Conservation (phyloP, 2,113 vertebrate genomes). For the Podilymbus podiceps region DNA sequence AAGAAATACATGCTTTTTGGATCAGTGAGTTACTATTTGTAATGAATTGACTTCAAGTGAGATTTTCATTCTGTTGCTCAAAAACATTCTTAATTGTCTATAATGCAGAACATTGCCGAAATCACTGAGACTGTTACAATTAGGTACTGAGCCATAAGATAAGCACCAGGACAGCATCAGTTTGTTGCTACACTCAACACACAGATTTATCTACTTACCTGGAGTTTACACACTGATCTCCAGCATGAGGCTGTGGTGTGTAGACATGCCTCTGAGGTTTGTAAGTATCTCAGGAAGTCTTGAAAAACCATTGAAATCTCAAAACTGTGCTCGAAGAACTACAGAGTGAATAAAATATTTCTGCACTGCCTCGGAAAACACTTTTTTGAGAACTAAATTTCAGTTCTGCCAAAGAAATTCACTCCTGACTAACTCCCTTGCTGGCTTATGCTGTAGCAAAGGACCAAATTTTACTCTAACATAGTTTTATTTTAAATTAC, state of each 20-base stretch:
- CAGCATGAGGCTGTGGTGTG: not conserved
- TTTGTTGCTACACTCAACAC: not conserved
- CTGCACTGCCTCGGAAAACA: not conserved
- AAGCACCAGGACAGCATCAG: not conserved
- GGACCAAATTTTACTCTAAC: not conserved
- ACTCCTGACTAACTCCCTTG: not conserved
- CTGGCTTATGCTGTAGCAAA: not conserved
- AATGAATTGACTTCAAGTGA: not conserved
- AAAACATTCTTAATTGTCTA: not conserved
- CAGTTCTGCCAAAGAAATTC: not conserved
- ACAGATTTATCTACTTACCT: not conserved
- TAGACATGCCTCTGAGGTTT: not conserved
- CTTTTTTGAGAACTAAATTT: not conserved
- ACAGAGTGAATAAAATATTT: not conserved
- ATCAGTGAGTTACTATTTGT: not conserved
- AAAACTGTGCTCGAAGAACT: not conserved
- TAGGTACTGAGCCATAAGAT: not conserved
- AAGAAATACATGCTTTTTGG: not conserved
- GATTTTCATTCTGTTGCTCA: not conserved
- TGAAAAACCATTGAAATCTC: not conserved
- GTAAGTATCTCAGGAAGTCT: not conserved
- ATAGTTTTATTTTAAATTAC: not conserved
- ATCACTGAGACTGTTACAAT: fast-evolving
- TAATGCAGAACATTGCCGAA: not conserved
- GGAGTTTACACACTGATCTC: not conserved